Conservation (phyloP, 2,113 vertebrate genomes). For the Andinoacara biseriatus region DNA sequence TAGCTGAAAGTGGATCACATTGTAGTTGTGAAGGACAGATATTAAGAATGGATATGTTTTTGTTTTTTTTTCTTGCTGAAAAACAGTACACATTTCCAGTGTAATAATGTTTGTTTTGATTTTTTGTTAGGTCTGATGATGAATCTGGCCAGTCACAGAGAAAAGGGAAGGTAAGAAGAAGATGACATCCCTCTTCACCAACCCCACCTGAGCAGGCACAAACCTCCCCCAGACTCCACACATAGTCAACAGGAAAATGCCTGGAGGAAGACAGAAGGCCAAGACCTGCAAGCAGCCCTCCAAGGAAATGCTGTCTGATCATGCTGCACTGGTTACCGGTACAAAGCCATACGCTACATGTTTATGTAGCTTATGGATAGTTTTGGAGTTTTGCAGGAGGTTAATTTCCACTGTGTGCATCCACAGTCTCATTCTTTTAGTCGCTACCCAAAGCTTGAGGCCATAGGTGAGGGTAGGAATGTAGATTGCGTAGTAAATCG, state of each 20-base stretch:
- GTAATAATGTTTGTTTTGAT: background rate
- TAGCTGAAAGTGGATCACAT: background rate
- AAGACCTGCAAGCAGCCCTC: background rate
- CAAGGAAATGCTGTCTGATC: background rate
- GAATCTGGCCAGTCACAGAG: background rate
- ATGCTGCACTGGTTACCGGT: background rate
- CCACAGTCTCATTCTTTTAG: too few species aligned
- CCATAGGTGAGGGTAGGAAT: rapidly evolving
- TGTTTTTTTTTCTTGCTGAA: background rate
- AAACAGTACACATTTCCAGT: background rate
- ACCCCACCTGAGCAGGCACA: background rate
- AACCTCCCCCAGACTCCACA: background rate
- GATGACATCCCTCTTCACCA: background rate
- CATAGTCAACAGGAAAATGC: background rate
- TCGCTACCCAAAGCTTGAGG: background rate
- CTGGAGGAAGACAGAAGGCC: background rate
- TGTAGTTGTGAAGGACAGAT: background rate
- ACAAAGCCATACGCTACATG: background rate
- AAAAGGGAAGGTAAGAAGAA: background rate
- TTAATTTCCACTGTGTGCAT: too few species aligned
- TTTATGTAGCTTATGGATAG: too few species aligned
- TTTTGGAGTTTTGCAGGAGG: too few species aligned
- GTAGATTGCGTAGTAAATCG: background rate
- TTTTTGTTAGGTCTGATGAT: background rate
- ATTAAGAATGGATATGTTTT: background rate